Evolutionary conservation across 1,140 invertebrate genomes (phyloP).

Genomic region (Sinonovacula constricta): DNA sequence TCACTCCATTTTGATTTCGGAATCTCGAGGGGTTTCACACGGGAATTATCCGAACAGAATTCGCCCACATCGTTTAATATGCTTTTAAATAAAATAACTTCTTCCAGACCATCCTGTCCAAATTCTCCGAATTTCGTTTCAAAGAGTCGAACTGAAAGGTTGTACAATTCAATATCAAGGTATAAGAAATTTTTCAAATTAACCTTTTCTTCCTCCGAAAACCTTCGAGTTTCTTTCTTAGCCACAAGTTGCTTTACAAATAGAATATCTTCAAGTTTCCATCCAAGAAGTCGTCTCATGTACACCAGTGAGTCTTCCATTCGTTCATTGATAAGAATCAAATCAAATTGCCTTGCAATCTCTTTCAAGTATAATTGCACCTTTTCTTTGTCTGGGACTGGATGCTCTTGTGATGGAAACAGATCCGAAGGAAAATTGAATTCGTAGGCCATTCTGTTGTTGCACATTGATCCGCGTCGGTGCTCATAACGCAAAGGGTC

Average conservation of each 20-base stretch:
- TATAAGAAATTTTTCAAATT: slow-evolving; percentile 12
- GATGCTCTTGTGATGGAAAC: slow-evolving; percentile 15
- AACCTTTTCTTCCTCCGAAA: background rate
- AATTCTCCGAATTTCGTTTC: slow-evolving; percentile 5
- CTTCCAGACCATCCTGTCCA: slow-evolving; percentile 27
- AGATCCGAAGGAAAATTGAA: slow-evolving; percentile 53
- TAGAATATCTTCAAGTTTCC: slow-evolving; percentile 78
- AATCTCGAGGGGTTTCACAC: background rate
- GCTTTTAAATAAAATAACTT: slow-evolving; percentile 42
- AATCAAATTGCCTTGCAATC: slow-evolving; percentile 70
- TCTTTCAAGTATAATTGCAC: background rate
- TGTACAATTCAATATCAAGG: slow-evolving; percentile 49
- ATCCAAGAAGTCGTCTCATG: slow-evolving; percentile 78
- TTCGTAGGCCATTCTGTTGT: slow-evolving; percentile 61
- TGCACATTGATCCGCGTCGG: slow-evolving; percentile 27
- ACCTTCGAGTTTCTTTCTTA: background rate
- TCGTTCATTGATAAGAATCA: slow-evolving; percentile 80
- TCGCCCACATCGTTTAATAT: slow-evolving; percentile 1
- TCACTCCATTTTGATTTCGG: background rate
- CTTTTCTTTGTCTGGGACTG: background rate
- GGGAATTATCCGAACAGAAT: slow-evolving; percentile 28
- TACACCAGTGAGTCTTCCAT: slow-evolving; percentile 81
- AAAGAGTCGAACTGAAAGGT: slow-evolving; percentile 36
- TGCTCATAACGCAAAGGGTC: slow-evolving; percentile 39
- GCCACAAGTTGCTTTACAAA: slow-evolving; percentile 37